Base-by-base conservation (phyloP, 2,888 invertebrate genomes). In the Acronicta psi region DNA sequence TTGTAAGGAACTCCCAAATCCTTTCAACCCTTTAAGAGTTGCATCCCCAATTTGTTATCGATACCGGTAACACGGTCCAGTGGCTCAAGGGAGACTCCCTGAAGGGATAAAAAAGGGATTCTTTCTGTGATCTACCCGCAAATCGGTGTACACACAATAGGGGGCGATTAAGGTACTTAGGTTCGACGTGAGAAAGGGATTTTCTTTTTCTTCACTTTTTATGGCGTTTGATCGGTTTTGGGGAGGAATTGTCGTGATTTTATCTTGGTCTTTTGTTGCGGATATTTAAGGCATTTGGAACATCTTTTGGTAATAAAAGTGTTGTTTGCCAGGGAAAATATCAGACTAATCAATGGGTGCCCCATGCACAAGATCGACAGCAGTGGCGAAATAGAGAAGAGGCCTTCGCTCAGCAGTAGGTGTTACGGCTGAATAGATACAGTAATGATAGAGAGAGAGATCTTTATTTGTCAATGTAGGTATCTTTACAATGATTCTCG, bases 11-110 rank as follows among this genome's bases (percentile, higher is more conserved):
- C 82, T 83, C 73, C 79, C 80, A 77, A 82, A 84, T 85, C 83
- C 80, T 83, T 76, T 77, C 83, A 85, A 88, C 88, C 89, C 87
- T 85, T 89, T 84, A 84, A 83, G 84, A 86, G 59, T 79, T 81
- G 80, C 75, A 80, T 83, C 91, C 92, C 91, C 89, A 91, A 92
- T 91, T 92, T 91, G 90, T 84, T 88, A 92, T 93, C 91, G 92
- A 93, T 92, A 92, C 89, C 82, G 86, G 84, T 83, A 86, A 88
- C 87, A 82, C 82, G 85, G 89, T 86, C 89, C 89, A 83, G 82
- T 73, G 75, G 79, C 77, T 77, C 70, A 79, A 82, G 81, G 76
- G 83, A 66, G 75, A 75, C 80, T 83, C 85, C 83, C 85, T 56
- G 82, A 86, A 85, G 86, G 91, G 91, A 91, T 92, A 90, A 91